Conservation (phyloP, 2,888 invertebrate genomes). For the Parnassius glacialis region DNA sequence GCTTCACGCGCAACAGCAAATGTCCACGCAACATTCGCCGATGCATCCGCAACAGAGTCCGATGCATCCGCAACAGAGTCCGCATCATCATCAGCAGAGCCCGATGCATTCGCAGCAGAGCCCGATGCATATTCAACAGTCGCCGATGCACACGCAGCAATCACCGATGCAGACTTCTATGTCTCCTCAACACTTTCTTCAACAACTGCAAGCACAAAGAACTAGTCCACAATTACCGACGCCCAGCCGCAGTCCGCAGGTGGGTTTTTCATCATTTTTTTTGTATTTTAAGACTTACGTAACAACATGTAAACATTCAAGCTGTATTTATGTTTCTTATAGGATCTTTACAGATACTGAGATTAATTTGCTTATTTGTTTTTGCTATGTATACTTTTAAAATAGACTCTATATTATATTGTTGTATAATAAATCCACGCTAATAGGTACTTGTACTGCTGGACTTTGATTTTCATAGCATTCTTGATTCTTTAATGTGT, state of each 20-base stretch:
- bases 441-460: too few relatives aligned
- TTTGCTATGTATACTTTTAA: too few relatives aligned
- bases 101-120: conserved; percentile 49
- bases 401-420: too few relatives aligned
- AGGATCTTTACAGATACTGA: too few relatives aligned
- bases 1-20: conserved; percentile 47
- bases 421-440: too few relatives aligned
- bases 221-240: conserved; percentile 74
- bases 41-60: conserved; percentile 60
- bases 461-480: too few relatives aligned
- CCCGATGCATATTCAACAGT: conserved; percentile 61
- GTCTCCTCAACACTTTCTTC: conserved; percentile 50
- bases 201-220: conserved; percentile 67
- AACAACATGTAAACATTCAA: too few relatives aligned
- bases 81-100: conserved; percentile 52
- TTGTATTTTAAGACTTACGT: too few relatives aligned
- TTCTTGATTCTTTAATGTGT: too few relatives aligned
- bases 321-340: too few relatives aligned
- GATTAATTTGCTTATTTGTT: too few relatives aligned
- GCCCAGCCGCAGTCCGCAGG: conserved; percentile 76
- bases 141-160: conserved; percentile 52
- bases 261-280: conserved; percentile 31
- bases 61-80: conserved; percentile 60
- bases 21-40: conserved; percentile 53
- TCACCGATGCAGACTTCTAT: conserved; percentile 49